These are phyloP conservation scores for Julus scanicus DNA, from an alignment of 2,888 invertebrate species.

Conservation along the genomic window DNA sequence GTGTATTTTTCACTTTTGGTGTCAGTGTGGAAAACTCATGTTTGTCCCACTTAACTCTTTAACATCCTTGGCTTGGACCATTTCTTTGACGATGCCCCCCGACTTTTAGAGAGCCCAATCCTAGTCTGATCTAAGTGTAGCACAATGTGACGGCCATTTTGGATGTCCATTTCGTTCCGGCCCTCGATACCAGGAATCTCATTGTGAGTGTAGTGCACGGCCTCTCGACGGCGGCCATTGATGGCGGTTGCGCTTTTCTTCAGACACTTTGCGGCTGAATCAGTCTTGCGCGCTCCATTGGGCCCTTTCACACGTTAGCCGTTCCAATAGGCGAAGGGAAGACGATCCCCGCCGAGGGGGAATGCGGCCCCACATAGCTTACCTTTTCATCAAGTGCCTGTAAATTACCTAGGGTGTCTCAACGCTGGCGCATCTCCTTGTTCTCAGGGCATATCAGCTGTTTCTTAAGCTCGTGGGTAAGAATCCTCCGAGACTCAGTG, in stretches of 20 bases:
- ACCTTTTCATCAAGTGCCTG: background rate
- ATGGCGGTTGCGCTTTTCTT: background rate
- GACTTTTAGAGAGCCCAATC: too few species aligned
- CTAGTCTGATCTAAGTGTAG: too few species aligned
- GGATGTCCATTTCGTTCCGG: constrained; percentile 1
- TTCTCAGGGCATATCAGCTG: background rate
- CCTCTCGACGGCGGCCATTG: background rate
- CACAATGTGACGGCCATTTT: background rate
- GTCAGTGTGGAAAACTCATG: too few species aligned
- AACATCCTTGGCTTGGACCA: too few species aligned
- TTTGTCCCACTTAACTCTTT: too few species aligned
- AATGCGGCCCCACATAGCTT: background rate
- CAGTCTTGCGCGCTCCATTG: background rate
- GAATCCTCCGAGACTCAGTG: background rate
- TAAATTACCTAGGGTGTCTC: background rate
- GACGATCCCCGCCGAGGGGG: background rate
- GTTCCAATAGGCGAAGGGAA: background rate
- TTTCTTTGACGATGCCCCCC: too few species aligned
- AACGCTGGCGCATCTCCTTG: background rate
- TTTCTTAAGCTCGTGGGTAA: background rate
- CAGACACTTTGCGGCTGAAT: background rate
- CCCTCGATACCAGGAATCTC: background rate
- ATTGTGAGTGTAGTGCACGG: background rate
- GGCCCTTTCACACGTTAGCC: background rate
- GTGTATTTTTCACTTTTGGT: too few species aligned